A percentile compares a stretch with the other conserved stretches of the same genome.
Conservation (phyloP, 2,113 vertebrate species). For the Melierax canorus region DNA sequence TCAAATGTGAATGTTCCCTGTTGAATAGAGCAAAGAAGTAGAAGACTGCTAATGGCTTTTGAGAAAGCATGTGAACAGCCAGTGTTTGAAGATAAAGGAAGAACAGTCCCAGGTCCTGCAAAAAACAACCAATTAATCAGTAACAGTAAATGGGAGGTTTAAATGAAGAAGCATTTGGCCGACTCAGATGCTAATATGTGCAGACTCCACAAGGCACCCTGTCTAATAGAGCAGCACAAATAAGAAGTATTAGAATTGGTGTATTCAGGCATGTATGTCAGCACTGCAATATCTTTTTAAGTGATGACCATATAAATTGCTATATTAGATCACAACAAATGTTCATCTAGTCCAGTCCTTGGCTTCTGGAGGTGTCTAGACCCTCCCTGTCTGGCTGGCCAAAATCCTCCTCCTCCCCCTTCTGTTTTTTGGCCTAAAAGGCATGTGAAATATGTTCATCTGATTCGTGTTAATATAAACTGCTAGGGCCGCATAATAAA, state of each 20-base stretch:
- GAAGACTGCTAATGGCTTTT: neutral
- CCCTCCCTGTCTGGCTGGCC: neutral
- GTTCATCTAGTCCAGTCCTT: neutral
- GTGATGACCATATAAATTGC: neutral
- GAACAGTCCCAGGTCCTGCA: neutral
- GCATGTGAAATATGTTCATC: neutral
- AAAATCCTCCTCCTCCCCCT: neutral
- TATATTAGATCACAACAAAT: neutral
- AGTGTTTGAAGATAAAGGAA: neutral
- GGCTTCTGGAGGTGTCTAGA: neutral
- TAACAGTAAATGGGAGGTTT: neutral
- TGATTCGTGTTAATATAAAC: too few relatives aligned
- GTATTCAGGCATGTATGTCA: neutral
- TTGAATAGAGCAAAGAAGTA: neutral
- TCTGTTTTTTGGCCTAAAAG: neutral
- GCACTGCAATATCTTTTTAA: neutral
- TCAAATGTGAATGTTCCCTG: neutral
- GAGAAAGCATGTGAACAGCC: neutral
- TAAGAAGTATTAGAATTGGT: neutral
- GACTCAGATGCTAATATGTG: neutral
- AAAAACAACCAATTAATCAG: neutral
- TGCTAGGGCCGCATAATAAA: too few relatives aligned
- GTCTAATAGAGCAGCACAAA: neutral
- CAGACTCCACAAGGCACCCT: neutral
- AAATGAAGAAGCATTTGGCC: neutral